A percentile compares a stretch with the other conserved stretches of the same genome.
Evolutionary conservation across 2,797 vertebrate genomes (phyloP).

Genomic region (Glossophaga mutica): DNA sequence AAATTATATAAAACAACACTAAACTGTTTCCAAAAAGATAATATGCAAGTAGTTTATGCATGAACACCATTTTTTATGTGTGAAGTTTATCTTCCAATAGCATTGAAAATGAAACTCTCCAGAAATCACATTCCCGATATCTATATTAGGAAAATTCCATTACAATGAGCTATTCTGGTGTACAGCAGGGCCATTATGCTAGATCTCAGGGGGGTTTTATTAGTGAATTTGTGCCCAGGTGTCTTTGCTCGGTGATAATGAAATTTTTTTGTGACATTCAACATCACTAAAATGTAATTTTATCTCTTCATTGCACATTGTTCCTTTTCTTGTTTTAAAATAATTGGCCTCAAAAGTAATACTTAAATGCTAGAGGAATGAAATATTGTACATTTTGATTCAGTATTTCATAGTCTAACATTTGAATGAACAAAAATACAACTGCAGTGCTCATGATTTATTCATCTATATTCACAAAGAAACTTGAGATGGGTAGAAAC

Average conservation of each 20-base stretch:
- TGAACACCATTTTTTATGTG: constrained; percentile 4
- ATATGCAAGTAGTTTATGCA: constrained; percentile 3
- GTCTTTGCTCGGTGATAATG: constrained; percentile 33
- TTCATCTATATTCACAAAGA: not conserved
- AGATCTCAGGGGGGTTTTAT: not conserved
- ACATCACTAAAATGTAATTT: constrained; percentile 42
- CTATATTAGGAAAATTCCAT: constrained; percentile 44
- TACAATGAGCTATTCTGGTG: not conserved
- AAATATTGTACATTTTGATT: constrained; percentile 8
- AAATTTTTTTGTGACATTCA: constrained; percentile 8
- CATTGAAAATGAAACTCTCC: constrained; percentile 35
- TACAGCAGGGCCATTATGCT: not conserved
- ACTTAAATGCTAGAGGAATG: constrained; percentile 1
- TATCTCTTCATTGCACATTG: constrained; percentile 12
- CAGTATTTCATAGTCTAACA: not conserved
- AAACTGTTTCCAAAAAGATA: not conserved
- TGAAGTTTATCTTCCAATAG: constrained; percentile 40
- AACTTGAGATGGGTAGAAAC: not conserved
- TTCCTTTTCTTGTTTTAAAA: constrained; percentile 26
- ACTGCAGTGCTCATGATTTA: not conserved
- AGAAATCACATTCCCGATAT: constrained; percentile 1
- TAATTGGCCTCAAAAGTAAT: constrained; percentile 26
- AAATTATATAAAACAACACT: not conserved
- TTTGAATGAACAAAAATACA: constrained; percentile 4
- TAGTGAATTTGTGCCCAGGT: not conserved